These are phyloP conservation scores for Coremacera marginata DNA, from an alignment of 2,888 invertebrate species.

Conservation along the genomic window DNA sequence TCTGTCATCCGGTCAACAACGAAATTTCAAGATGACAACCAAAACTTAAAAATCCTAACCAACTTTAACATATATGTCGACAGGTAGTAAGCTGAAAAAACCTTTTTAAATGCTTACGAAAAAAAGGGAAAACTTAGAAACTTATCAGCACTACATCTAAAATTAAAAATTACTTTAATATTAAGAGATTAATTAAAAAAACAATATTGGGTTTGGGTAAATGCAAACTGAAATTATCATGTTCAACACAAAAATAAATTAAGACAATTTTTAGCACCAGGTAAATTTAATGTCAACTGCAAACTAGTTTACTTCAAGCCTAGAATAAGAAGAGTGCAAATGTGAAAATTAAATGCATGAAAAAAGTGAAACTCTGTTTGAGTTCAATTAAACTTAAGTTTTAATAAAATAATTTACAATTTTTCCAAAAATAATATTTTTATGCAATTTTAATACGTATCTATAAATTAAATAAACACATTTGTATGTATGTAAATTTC, in stretches of 20 bases:
- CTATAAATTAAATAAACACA: too few relatives aligned
- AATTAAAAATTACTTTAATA: background rate
- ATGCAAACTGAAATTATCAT: background rate
- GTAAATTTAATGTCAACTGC: slow-evolving; percentile 1
- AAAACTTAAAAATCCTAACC: background rate
- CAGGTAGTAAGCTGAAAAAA: background rate
- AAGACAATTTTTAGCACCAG: slow-evolving; percentile 20
- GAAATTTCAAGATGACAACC: background rate
- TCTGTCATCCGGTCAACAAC: background rate
- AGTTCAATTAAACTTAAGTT: background rate
- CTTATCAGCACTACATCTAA: slow-evolving; percentile 6
- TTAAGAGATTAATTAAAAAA: background rate
- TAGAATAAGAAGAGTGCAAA: background rate
- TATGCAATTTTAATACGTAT: too few relatives aligned
- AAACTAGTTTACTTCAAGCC: background rate
- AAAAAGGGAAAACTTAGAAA: background rate
- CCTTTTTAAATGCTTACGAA: background rate
- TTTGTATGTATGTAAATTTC: too few relatives aligned
- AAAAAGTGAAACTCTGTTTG: background rate
- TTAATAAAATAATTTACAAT: too few relatives aligned
- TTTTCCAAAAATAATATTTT: too few relatives aligned
- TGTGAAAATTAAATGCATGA: background rate
- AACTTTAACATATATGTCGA: background rate
- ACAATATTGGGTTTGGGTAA: background rate
- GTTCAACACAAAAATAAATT: slow-evolving; percentile 13